Percentiles rank a stretch among this genome's conserved stretches.
These are phyloP conservation scores for Achroia grisella DNA, from an alignment of 1,140 invertebrate genomes.

Conservation along the genomic window DNA sequence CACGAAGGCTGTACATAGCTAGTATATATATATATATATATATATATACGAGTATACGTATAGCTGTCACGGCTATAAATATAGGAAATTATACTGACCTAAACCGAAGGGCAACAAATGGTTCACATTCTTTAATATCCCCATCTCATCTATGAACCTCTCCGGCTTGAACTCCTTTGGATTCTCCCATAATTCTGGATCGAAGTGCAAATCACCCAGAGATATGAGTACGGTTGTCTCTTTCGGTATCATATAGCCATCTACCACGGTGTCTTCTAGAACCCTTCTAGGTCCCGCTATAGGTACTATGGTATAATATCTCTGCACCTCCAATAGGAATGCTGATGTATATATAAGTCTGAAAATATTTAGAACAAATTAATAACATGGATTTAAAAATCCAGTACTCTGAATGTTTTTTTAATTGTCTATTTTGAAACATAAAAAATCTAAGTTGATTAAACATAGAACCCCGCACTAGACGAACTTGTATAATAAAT, in stretches of 20 bases:
- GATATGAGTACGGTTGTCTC: conserved; percentile 79
- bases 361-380: conserved; percentile 21
- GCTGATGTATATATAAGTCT: conserved; percentile 80
- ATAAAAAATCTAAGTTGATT: no score
- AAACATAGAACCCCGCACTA: no score
- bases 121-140: conserved; percentile 67
- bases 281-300: conserved; percentile 81
- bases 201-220: conserved; percentile 77
- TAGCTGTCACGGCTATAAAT: no score
- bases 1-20: no score
- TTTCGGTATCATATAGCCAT: conserved; percentile 80
- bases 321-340: conserved; percentile 78
- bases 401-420: no score
- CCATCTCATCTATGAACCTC: conserved; percentile 71
- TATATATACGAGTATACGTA: no score
- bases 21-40: no score
- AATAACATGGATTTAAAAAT: no score
- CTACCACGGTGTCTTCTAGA: conserved; percentile 74
- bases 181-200: conserved; percentile 78
- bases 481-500: no score
- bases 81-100: conserved; percentile 65
- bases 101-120: conserved; percentile 80
- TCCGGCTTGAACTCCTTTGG: conserved; percentile 83
- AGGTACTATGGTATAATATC: conserved; percentile 77
- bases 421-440: no score